These are phyloP conservation scores for Cyclophora albipunctata DNA, from an alignment of 2,888 invertebrate species.

Conservation along the genomic window DNA sequence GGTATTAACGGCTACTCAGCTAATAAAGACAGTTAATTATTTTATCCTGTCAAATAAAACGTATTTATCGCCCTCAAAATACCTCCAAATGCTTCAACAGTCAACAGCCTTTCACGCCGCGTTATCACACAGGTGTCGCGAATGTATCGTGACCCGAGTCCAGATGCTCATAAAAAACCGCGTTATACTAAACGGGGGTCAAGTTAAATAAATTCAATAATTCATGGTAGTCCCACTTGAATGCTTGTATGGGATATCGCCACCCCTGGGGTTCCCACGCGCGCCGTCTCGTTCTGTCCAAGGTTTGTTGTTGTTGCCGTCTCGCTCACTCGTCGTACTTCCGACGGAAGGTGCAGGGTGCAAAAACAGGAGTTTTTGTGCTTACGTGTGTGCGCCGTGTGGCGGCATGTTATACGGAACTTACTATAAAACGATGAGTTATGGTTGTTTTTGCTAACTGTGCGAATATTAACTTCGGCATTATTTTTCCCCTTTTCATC, in stretches of 20 bases:
- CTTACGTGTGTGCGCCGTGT: slow-evolving; percentile 62
- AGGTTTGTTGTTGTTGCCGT: slow-evolving; percentile 10
- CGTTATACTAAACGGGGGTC: slow-evolving; percentile 22
- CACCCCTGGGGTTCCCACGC: slow-evolving; percentile 72
- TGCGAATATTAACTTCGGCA: not conserved
- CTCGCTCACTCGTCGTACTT: slow-evolving; percentile 44
- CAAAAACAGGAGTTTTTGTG: slow-evolving; percentile 63
- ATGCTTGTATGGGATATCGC: slow-evolving; percentile 68
- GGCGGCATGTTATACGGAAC: slow-evolving; percentile 30
- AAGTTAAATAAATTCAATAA: slow-evolving; percentile 36
- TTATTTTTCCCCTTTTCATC: no score
- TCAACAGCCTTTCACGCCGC: no score
- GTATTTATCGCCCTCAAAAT: no score
- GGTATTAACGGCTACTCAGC: no score
- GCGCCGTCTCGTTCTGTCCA: slow-evolving; percentile 33
- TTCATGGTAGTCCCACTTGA: slow-evolving; percentile 48
- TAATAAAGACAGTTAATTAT: no score
- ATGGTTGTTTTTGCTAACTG: no score
- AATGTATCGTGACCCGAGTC: slow-evolving; percentile 24
- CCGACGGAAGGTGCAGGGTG: slow-evolving; percentile 66
- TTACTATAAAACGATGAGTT: no score
- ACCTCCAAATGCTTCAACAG: no score
- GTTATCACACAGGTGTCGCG: slow-evolving; percentile 37
- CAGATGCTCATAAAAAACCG: slow-evolving; percentile 19
- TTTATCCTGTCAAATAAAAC: no score